Evolutionary conservation across 2,113 vertebrate genomes (phyloP).

Genomic region (Mobula hypostoma): DNA sequence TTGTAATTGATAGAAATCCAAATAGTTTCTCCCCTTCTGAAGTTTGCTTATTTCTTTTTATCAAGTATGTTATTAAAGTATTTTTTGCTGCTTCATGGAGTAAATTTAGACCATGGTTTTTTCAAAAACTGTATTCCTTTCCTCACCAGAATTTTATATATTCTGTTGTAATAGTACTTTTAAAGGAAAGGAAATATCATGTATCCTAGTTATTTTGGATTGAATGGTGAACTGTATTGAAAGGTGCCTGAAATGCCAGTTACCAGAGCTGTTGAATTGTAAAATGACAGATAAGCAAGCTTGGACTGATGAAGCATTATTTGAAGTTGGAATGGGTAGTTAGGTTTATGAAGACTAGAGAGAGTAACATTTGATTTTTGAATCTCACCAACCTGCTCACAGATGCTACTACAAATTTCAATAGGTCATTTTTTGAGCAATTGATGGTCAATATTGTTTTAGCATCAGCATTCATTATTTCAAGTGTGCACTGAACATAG

Average conservation of each 20-base stretch:
- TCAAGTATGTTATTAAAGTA: neutral
- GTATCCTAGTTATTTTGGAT: no score
- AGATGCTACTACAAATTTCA: neutral
- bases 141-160: neutral
- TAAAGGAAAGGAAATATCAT: neutral
- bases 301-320: neutral
- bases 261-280: no score
- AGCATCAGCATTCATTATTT: neutral
- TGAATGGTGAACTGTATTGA: no score
- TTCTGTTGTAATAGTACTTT: no score
- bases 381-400: neutral
- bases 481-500: neutral
- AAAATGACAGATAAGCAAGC: no score
- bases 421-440: neutral
- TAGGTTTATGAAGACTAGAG: neutral
- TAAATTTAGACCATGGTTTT: neutral
- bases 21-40: neutral
- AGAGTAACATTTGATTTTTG: constrained; percentile 1
- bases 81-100: neutral
- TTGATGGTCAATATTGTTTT: neutral
- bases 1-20: neutral
- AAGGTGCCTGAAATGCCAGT: no score
- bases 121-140: neutral
- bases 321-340: neutral
- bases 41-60: constrained; percentile 13